A percentile compares a stretch with the other conserved stretches of the same genome.
Evolutionary conservation across 2,888 invertebrate species (phyloP).

Genomic region (Lampropteryx suffumata): DNA sequence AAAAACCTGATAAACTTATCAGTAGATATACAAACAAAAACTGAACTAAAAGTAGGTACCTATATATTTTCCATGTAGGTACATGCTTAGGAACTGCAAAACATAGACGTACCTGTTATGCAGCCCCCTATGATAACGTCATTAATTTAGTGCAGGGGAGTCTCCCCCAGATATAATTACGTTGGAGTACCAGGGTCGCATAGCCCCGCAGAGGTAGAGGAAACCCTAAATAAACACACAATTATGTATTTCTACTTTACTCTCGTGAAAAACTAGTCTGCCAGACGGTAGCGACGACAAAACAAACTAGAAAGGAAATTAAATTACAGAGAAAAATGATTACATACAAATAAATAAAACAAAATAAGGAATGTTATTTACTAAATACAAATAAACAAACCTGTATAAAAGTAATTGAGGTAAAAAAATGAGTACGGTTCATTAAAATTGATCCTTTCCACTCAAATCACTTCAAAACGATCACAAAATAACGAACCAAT

Average conservation of each 20-base stretch:
- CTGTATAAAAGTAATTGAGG: too few species aligned
- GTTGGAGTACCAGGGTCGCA: constrained; percentile 57
- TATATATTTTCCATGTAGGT: too few species aligned
- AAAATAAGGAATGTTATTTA: too few species aligned
- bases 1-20: too few species aligned
- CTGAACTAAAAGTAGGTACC: too few species aligned
- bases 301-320: too few species aligned
- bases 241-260: constrained; percentile 59
- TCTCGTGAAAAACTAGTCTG: constrained; percentile 58
- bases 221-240: constrained; percentile 70
- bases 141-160: constrained; percentile 23
- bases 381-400: too few species aligned
- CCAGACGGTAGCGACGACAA: constrained; percentile 47
- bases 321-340: too few species aligned
- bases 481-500: not conserved
- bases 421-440: not conserved
- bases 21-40: too few species aligned
- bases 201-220: constrained; percentile 50
- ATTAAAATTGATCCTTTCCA: constrained; percentile 10
- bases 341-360: too few species aligned
- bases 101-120: too few species aligned
- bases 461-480: not conserved
- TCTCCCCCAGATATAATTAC: constrained; percentile 57
- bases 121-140: constrained; percentile 23
- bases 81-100: too few species aligned